Percentiles rank a stretch among this genome's conserved stretches.
phyloP scores from a whole-genome alignment of 2,888 invertebrate species.

The Dasypolia templi region DNA sequence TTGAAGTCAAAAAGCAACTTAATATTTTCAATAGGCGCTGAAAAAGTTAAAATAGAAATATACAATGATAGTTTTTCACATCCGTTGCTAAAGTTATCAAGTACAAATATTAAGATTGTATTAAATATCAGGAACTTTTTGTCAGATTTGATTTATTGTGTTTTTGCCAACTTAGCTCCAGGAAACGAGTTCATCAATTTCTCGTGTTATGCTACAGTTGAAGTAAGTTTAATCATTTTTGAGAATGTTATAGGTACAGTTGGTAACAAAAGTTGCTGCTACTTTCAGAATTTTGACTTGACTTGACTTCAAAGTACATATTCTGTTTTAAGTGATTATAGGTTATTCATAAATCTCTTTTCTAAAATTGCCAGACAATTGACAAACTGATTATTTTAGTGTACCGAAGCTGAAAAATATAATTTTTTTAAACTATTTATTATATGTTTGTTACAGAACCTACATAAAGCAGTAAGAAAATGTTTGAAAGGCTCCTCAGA shows the following conservation, averaged over 20 bases:
- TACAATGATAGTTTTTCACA: slow-evolving; percentile 76
- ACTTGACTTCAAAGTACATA: neutral
- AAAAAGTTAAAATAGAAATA: slow-evolving; percentile 74
- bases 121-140: slow-evolving; percentile 79
- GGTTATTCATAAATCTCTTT: neutral
- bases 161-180: slow-evolving; percentile 60
- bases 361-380: neutral
- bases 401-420: neutral
- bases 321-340: neutral
- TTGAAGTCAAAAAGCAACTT: slow-evolving; percentile 72
- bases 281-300: neutral
- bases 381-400: neutral
- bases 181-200: slow-evolving; percentile 73
- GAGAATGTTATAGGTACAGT: neutral
- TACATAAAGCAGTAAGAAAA: slow-evolving; percentile 72
- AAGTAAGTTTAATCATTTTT: slow-evolving; percentile 71
- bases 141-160: slow-evolving; percentile 74
- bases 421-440: neutral
- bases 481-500: slow-evolving; percentile 57
- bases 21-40: slow-evolving; percentile 71
- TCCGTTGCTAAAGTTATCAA: slow-evolving; percentile 74
- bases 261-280: neutral
- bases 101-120: slow-evolving; percentile 72
- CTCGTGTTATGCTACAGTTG: slow-evolving; percentile 76
- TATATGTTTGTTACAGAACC: slow-evolving; percentile 73